phyloP scores from a whole-genome alignment of 2,113 vertebrate species.

The Eulemur macaco region DNA sequence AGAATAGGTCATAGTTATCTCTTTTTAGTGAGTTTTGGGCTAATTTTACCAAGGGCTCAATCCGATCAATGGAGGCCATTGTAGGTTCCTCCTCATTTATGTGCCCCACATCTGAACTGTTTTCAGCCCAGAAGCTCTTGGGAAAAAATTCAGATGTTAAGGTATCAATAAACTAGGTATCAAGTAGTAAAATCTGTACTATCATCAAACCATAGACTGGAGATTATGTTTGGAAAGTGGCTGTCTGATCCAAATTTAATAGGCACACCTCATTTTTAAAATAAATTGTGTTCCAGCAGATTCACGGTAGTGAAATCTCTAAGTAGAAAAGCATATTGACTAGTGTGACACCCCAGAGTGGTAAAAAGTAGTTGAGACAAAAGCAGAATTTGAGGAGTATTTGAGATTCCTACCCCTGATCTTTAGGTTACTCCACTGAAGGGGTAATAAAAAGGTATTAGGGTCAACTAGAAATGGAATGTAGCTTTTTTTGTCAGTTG shows the following conservation, averaged over 20 bases:
- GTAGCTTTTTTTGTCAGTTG: not conserved
- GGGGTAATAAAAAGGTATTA: not conserved
- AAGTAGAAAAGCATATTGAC: not conserved
- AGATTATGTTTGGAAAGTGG: not conserved
- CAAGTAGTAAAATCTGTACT: not conserved
- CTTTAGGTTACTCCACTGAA: not conserved
- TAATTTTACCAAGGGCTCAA: not conserved
- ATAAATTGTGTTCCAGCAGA: not conserved
- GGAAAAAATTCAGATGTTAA: not conserved
- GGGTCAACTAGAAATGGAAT: not conserved
- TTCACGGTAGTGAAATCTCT: not conserved
- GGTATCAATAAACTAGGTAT: not conserved
- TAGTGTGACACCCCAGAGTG: not conserved
- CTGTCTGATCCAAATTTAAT: constrained; percentile 5
- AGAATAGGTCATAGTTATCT: not conserved
- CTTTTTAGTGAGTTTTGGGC: not conserved
- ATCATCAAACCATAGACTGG: not conserved
- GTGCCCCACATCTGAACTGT: not conserved
- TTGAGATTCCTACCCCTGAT: not conserved
- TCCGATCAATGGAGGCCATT: not conserved
- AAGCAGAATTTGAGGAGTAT: not conserved
- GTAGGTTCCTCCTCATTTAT: not conserved
- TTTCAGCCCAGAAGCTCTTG: not conserved
- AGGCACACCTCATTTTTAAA: not conserved
- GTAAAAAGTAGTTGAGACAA: not conserved